Conservation (phyloP, 2,113 vertebrate genomes). For the Shinisaurus crocodilurus region DNA sequence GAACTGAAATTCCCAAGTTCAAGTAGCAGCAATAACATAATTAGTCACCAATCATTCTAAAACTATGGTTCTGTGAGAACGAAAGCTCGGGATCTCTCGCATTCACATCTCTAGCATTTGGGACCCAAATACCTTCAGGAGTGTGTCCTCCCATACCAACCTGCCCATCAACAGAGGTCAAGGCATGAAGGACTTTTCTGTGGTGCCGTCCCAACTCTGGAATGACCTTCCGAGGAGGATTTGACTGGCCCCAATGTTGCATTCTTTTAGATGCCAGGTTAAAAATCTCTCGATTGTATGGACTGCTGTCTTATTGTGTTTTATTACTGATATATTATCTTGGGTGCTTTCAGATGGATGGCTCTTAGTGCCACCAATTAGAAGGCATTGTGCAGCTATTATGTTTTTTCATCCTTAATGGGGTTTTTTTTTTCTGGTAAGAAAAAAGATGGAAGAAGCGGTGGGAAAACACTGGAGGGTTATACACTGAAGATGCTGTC, state of each 20-base stretch:
- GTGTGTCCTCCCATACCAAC: background rate
- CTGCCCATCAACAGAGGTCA: background rate
- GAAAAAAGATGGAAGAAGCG: too few species aligned
- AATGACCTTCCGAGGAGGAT: too few species aligned
- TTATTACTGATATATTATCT: background rate
- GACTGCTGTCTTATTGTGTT: background rate
- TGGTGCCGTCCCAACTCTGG: too few species aligned
- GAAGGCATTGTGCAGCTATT: too few species aligned
- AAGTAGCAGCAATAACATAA: background rate
- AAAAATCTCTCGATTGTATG: background rate
- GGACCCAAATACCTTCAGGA: background rate
- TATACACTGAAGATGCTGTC: too few species aligned
- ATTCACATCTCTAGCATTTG: background rate
- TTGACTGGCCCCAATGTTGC: background rate
- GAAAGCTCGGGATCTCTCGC: too few species aligned
- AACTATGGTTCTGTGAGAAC: background rate
- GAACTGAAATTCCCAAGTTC: background rate
- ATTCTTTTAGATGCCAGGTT: background rate
- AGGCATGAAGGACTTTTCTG: too few species aligned
- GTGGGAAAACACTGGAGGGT: too few species aligned
- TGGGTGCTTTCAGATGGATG: too few species aligned
- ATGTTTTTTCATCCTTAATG: too few species aligned
- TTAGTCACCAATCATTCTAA: background rate
- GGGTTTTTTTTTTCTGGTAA: too few species aligned
- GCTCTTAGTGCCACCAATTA: too few species aligned